Conservation (phyloP, 2,888 invertebrate species). For the Siphonodentalium dalli region DNA sequence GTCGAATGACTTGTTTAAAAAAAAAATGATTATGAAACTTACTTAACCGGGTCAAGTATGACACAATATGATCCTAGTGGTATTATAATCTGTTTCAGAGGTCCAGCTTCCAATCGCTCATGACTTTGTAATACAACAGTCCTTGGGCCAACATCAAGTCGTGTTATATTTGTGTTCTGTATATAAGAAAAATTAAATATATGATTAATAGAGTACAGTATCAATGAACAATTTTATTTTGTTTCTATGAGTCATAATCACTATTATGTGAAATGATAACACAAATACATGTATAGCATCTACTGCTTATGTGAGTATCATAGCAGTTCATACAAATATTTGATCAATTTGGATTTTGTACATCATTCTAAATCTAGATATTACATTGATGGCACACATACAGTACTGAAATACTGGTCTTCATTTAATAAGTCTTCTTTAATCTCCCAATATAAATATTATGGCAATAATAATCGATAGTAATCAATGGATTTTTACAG, state of each 20-base stretch:
- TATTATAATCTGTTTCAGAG: conserved; percentile 47
- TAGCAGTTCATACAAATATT: too few species aligned
- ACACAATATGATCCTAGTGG: conserved; percentile 52
- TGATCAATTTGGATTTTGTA: too few species aligned
- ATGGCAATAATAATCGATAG: too few species aligned
- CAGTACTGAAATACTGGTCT: too few species aligned
- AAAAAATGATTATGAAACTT: conserved; percentile 17
- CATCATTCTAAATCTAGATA: too few species aligned
- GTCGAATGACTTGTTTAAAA: background rate
- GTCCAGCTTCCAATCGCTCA: conserved; percentile 44
- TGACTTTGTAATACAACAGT: conserved; percentile 42
- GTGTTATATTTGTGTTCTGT: conserved; percentile 49
- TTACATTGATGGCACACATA: too few species aligned
- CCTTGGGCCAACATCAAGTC: conserved; percentile 48
- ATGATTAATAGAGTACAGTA: background rate
- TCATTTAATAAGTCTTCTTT: too few species aligned
- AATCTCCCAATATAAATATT: too few species aligned
- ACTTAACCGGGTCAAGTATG: conserved; percentile 49
- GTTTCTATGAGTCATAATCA: background rate
- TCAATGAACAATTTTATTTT: background rate
- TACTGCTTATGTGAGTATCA: too few species aligned
- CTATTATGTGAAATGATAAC: background rate
- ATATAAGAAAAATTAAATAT: conserved; percentile 14
- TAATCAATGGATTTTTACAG: too few species aligned
- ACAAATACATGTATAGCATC: background rate